A percentile compares a stretch with the other conserved stretches of the same genome.
These are phyloP conservation scores for Salvelinus sp. DNA, from an alignment of 2,113 vertebrate species.

Conservation along the genomic window DNA sequence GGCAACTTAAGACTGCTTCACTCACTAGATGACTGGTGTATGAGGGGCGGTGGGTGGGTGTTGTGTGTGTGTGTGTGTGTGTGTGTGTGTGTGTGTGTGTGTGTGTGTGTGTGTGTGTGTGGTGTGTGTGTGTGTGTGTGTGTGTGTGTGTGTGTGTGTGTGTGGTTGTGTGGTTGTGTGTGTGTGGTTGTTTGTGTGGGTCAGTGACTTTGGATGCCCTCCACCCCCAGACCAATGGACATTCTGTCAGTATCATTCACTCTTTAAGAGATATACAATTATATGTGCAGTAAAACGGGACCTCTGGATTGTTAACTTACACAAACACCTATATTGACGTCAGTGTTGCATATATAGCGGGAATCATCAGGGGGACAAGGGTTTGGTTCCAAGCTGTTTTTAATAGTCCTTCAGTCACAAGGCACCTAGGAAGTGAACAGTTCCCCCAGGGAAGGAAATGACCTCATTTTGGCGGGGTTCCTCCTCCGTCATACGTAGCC, in stretches of 20 bases:
- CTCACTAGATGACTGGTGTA: neutral
- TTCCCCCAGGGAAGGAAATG: constrained; percentile 21
- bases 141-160: too few species aligned
- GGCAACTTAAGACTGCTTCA: constrained; percentile 25
- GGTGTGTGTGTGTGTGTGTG: too few species aligned
- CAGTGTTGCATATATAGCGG: neutral
- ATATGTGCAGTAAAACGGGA: neutral
- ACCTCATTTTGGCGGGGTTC: constrained; percentile 29
- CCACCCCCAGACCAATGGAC: neutral
- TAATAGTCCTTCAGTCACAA: neutral
- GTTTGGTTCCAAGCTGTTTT: neutral
- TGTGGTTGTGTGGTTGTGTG: too few species aligned
- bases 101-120: too few species aligned
- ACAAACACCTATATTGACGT: neutral
- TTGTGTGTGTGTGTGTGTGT: too few species aligned
- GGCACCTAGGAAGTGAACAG: constrained; percentile 12
- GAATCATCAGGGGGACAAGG: neutral
- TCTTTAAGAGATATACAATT: neutral
- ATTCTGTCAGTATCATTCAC: neutral
- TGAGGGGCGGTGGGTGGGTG: too few species aligned
- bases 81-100: too few species aligned
- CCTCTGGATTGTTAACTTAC: neutral
- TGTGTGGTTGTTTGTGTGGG: neutral
- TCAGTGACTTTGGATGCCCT: neutral
- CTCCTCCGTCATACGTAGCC: constrained; percentile 7